A percentile compares a stretch with the other conserved stretches of the same genome.
phyloP scores from a whole-genome alignment of 92 coral and sea anemone species.

The Zoanthus gigantus region DNA sequence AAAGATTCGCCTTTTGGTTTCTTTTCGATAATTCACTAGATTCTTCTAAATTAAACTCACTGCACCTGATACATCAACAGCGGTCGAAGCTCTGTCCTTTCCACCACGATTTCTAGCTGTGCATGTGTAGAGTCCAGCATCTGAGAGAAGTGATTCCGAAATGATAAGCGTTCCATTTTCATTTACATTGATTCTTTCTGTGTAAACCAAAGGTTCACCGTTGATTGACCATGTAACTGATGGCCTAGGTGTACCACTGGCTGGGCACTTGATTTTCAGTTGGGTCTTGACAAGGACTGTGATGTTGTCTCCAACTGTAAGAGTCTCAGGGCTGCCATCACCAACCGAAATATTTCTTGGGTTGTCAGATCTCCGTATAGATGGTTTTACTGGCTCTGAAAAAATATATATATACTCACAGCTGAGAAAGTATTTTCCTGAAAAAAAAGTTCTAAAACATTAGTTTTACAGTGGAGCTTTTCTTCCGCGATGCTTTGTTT shows the following conservation, averaged over 20 bases:
- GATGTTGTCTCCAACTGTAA: slow-evolving; percentile 25
- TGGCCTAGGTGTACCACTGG: slow-evolving; percentile 24
- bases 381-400: slow-evolving; percentile 30
- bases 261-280: slow-evolving; percentile 15
- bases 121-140: slow-evolving; percentile 28
- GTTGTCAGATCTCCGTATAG: slow-evolving; percentile 5
- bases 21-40: background rate
- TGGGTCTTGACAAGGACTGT: slow-evolving; percentile 26
- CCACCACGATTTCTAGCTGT: slow-evolving; percentile 29
- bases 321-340: background rate
- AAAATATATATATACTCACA: background rate
- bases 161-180: slow-evolving; percentile 26
- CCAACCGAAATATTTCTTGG: slow-evolving; percentile 14
- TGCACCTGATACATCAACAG: slow-evolving; percentile 19
- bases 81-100: slow-evolving; percentile 28
- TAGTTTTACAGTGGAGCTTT: no score
- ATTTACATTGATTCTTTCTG: slow-evolving; percentile 4
- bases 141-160: slow-evolving; percentile 10
- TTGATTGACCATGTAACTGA: slow-evolving; percentile 15
- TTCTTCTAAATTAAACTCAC: background rate
- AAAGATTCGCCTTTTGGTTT: background rate
- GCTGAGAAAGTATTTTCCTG: no score
- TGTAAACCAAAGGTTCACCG: slow-evolving; percentile 11
- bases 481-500: no score
- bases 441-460: no score